These are phyloP conservation scores for Pachliopta kotzebuea DNA, from an alignment of 2,888 invertebrate genomes.

Conservation along the genomic window DNA sequence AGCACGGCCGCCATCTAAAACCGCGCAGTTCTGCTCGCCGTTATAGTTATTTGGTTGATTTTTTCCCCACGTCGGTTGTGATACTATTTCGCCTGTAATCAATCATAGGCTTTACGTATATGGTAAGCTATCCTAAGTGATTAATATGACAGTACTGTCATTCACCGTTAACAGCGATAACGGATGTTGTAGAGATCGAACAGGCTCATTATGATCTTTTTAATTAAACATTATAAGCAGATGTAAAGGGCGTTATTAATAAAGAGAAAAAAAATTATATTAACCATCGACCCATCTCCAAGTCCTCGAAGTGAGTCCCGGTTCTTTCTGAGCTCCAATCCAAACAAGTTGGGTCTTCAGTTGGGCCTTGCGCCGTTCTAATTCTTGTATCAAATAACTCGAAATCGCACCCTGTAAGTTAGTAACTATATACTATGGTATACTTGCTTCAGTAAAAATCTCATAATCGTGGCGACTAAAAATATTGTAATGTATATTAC, in stretches of 20 bases:
- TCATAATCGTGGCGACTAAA: too few species aligned
- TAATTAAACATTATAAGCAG: background rate
- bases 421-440: background rate
- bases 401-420: conserved; percentile 76
- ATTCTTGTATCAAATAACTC: conserved; percentile 86
- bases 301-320: conserved; percentile 88
- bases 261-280: conserved; percentile 37
- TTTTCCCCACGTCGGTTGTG: conserved; percentile 93
- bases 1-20: conserved; percentile 92
- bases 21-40: conserved; percentile 97
- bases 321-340: conserved; percentile 95
- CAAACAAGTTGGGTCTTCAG: conserved; percentile 93
- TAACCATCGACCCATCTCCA: conserved; percentile 96
- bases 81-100: conserved; percentile 86
- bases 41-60: conserved; percentile 98
- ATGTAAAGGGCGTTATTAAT: too few species aligned
- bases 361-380: conserved; percentile 89
- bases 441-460: too few species aligned
- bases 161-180: background rate
- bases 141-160: background rate
- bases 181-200: too few species aligned
- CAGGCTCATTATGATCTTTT: background rate
- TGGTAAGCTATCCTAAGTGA: background rate
- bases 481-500: too few species aligned
- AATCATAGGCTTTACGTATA: background rate